These are phyloP conservation scores for Botia kubotai DNA, from an alignment of 2,797 vertebrate genomes.

Conservation along the genomic window DNA sequence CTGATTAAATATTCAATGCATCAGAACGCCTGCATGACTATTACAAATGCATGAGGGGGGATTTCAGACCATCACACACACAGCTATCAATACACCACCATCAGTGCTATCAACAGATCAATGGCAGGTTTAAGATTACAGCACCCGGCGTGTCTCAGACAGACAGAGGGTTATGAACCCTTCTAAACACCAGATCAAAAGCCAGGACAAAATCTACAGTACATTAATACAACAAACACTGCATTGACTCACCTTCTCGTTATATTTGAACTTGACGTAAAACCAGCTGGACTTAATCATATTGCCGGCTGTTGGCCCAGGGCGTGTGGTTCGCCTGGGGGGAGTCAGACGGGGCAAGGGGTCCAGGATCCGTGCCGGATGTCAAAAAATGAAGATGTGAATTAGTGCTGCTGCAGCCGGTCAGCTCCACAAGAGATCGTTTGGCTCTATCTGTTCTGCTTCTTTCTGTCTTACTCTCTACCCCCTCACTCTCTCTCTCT, in stretches of 20 bases:
- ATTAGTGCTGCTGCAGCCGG: not conserved
- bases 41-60: constrained; percentile 22
- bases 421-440: constrained; percentile 34
- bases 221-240: constrained; percentile 20
- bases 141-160: not conserved
- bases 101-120: constrained; percentile 28
- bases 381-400: constrained; percentile 37
- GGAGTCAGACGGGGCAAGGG: constrained; percentile 2
- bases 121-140: constrained; percentile 33
- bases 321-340: constrained; percentile 8
- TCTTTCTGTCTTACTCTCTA: constrained; percentile 25
- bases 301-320: constrained; percentile 47
- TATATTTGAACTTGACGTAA: constrained; percentile 98
- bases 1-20: constrained; percentile 49
- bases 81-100: constrained; percentile 19
- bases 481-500: constrained; percentile 53
- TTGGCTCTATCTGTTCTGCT: constrained; percentile 2
- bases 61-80: constrained; percentile 7
- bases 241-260: constrained; percentile 88
- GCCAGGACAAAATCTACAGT: not conserved
- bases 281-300: constrained; percentile 99
- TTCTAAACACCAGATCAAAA: constrained; percentile 2
- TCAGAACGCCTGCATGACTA: constrained; percentile 22
- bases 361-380: constrained; percentile 16
- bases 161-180: constrained; percentile 1